Evolutionary conservation across 2,113 vertebrate genomes (phyloP).

Genomic region (Cichladusa arquata): DNA sequence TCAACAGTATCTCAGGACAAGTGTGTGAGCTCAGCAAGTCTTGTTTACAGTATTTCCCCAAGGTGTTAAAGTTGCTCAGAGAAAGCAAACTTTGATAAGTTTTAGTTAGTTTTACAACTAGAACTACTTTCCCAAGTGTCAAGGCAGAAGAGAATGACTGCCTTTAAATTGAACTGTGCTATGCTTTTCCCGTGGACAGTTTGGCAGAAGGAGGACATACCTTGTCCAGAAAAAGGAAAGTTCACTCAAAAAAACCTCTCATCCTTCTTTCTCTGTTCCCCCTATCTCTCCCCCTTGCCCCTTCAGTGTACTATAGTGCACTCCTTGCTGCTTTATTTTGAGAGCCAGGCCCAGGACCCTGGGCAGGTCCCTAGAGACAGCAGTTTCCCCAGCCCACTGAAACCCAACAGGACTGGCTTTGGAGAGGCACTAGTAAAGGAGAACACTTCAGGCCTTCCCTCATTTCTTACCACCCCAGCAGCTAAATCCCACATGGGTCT

Average conservation of each 20-base stretch:
- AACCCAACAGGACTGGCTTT: accelerated
- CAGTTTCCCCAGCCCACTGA: neutral
- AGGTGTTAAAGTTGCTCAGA: neutral
- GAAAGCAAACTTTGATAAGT: neutral
- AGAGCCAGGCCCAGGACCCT: neutral
- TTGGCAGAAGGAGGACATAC: neutral
- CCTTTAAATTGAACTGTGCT: neutral
- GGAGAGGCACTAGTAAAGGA: neutral
- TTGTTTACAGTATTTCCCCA: neutral
- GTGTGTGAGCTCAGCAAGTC: neutral
- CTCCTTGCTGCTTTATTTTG: neutral
- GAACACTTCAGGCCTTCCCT: neutral
- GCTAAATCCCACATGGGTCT: accelerated
- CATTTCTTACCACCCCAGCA: neutral
- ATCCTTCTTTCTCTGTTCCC: neutral
- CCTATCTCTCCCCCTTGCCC: neutral
- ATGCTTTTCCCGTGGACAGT: neutral
- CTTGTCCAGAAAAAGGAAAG: neutral
- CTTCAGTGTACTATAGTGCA: accelerated
- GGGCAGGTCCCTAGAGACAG: neutral
- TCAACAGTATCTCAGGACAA: neutral
- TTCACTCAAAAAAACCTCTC: neutral
- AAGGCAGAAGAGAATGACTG: neutral
- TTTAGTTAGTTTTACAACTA: neutral
- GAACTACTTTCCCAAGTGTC: neutral